These are phyloP conservation scores for Thunnus albacares DNA, from an alignment of 2,797 vertebrate genomes.

Conservation along the genomic window DNA sequence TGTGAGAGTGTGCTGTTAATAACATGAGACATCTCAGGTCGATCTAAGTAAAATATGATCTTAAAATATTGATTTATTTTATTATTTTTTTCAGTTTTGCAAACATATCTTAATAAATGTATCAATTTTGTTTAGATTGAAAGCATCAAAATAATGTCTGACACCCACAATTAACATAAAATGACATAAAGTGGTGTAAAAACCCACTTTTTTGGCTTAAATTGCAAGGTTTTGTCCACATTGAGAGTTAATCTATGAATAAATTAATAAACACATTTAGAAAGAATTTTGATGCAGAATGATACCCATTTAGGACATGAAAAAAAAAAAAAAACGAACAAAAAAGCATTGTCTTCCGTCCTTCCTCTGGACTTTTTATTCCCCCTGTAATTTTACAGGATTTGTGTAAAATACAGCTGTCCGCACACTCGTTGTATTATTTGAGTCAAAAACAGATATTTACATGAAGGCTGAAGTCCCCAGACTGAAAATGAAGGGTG, in stretches of 20 bases:
- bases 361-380: slow-evolving; percentile 63
- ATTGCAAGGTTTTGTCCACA: not conserved
- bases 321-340: not conserved
- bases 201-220: not conserved
- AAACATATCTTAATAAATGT: not conserved
- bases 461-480: slow-evolving; percentile 72
- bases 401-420: slow-evolving; percentile 81
- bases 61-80: not conserved
- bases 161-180: not conserved
- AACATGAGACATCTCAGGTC: not conserved
- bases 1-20: not conserved
- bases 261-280: not conserved
- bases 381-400: slow-evolving; percentile 78
- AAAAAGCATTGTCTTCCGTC: slow-evolving; percentile 43
- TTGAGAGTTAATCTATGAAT: not conserved
- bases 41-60: not conserved
- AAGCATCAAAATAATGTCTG: not conserved
- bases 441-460: slow-evolving; percentile 83
- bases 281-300: not conserved
- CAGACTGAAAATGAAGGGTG: slow-evolving; percentile 84
- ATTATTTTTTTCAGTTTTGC: too few species aligned
- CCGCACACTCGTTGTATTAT: slow-evolving; percentile 72
- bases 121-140: not conserved
- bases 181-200: not conserved
- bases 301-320: slow-evolving; percentile 1